Conservation (phyloP, 2,888 invertebrate genomes). For the Hyles lineata region DNA sequence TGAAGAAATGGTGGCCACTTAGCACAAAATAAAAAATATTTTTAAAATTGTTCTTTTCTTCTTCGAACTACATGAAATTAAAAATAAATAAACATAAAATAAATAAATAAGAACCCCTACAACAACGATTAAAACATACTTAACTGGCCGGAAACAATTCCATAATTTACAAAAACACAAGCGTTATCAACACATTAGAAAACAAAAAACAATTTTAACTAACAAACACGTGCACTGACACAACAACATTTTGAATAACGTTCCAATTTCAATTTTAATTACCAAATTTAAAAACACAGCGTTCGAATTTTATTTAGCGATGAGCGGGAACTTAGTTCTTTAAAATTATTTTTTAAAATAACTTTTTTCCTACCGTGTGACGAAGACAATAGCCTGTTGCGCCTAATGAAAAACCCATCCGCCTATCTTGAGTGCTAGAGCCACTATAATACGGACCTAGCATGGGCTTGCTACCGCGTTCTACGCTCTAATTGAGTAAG, state of each 20-base stretch:
- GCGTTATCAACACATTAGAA: background rate
- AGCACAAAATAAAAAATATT: no score
- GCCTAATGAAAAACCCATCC: slow-evolving; percentile 63
- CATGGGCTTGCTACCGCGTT: slow-evolving; percentile 61
- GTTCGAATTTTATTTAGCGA: background rate
- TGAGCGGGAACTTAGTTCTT: no score
- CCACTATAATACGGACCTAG: slow-evolving; percentile 61
- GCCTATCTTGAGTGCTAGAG: slow-evolving; percentile 69
- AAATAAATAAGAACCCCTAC: background rate
- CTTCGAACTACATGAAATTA: no score
- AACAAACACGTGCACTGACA: background rate
- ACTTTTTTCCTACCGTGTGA: slow-evolving; percentile 39
- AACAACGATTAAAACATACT: background rate
- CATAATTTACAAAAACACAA: background rate
- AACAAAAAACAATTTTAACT: background rate
- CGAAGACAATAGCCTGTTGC: slow-evolving; percentile 35
- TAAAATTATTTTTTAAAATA: background rate
- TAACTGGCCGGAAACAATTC: background rate
- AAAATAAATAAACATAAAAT: background rate
- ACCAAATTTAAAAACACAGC: background rate
- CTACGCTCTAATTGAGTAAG: slow-evolving; percentile 80
- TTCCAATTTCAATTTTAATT: background rate
- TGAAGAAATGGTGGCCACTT: no score
- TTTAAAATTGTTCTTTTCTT: no score
- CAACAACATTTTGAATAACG: background rate